Percentiles rank a stretch among this genome's conserved stretches.
Evolutionary conservation across 2,888 invertebrate species (phyloP).

Genomic region (Agonopterix alstromeriana): DNA sequence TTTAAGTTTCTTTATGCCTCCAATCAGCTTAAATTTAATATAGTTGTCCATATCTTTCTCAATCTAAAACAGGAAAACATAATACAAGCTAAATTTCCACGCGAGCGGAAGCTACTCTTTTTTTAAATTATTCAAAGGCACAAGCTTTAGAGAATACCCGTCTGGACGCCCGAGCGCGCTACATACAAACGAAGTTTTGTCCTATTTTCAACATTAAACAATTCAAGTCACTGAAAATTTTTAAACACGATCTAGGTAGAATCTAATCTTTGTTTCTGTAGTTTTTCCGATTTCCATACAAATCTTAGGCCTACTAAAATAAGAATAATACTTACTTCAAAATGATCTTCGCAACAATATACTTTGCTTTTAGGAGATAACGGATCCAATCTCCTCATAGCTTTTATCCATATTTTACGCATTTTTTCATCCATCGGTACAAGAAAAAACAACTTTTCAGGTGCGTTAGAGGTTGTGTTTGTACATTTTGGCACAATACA

Average conservation of each 20-base stretch:
- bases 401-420: slow-evolving; percentile 18
- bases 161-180: too few relatives aligned
- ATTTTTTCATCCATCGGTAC: slow-evolving; percentile 17
- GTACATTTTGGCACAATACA: slow-evolving; percentile 21
- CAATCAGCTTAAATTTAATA: slow-evolving; percentile 18
- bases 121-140: too few relatives aligned
- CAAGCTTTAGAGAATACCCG: too few relatives aligned
- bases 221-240: too few relatives aligned
- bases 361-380: slow-evolving; percentile 15
- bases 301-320: too few relatives aligned
- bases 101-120: neutral
- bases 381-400: slow-evolving; percentile 17
- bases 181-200: too few relatives aligned
- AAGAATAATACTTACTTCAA: slow-evolving; percentile 8
- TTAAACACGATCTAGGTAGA: too few relatives aligned
- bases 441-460: slow-evolving; percentile 18
- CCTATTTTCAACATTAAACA: too few relatives aligned
- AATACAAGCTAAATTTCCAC: slow-evolving; percentile 1
- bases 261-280: too few relatives aligned
- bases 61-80: slow-evolving; percentile 16
- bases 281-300: too few relatives aligned
- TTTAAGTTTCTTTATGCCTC: slow-evolving; percentile 19
- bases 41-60: slow-evolving; percentile 20
- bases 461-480: slow-evolving; percentile 17
- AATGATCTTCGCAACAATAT: slow-evolving; percentile 17